phyloP scores from a whole-genome alignment of 2,888 invertebrate species.

The Dasysyrphus tricinctus region DNA sequence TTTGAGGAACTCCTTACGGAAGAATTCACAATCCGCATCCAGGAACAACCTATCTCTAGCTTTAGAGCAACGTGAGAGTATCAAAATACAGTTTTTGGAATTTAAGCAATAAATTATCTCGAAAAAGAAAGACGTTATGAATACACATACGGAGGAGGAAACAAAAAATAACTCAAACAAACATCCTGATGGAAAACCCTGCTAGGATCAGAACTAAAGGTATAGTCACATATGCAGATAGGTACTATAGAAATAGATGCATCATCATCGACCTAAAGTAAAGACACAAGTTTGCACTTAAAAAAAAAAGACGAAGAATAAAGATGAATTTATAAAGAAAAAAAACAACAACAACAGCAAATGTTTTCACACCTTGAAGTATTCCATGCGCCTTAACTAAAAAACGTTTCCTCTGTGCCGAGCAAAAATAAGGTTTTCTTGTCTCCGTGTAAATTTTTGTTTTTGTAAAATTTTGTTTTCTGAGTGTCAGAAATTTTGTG shows the following conservation, averaged over 20 bases:
- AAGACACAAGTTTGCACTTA: constrained; percentile 50
- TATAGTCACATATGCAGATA: constrained; percentile 55
- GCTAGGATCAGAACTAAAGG: constrained; percentile 24
- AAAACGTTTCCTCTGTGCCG: constrained; percentile 8
- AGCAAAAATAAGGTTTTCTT: background rate
- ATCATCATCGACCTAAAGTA: constrained; percentile 56
- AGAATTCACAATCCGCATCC: constrained; percentile 24
- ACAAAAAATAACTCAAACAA: constrained; percentile 46
- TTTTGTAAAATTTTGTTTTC: constrained; percentile 47
- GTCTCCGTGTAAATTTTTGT: constrained; percentile 7
- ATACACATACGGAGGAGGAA: constrained; percentile 27
- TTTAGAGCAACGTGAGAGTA: constrained; percentile 43
- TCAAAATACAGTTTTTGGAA: constrained; percentile 64
- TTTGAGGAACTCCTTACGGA: constrained; percentile 6
- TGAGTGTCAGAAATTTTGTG: constrained; percentile 69
- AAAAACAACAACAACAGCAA: constrained; percentile 2
- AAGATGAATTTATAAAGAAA: background rate
- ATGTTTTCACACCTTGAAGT: constrained; percentile 70
- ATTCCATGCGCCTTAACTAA: constrained; percentile 48
- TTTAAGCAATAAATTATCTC: constrained; percentile 67
- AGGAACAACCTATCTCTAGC: background rate
- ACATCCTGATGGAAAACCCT: constrained; percentile 7
- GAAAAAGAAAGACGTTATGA: constrained; percentile 58
- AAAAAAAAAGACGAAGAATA: constrained; percentile 1
- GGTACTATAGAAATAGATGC: constrained; percentile 22